Evolutionary conservation across 2,113 vertebrate species (phyloP).

Genomic region (Oryzias celebensis): DNA sequence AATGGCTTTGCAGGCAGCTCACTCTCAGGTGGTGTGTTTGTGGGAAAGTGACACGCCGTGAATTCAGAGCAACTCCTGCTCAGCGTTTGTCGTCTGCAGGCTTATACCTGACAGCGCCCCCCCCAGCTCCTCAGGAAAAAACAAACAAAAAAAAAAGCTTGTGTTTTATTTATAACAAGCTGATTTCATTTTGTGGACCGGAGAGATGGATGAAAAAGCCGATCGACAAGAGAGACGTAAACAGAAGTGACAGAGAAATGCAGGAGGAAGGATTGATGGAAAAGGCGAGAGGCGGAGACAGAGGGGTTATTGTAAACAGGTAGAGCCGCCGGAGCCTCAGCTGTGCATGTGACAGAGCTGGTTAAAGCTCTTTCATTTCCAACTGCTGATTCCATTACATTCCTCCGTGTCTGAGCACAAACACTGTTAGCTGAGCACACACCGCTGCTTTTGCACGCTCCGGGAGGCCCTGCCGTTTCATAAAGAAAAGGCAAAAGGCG

Average conservation of each 20-base stretch:
- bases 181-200: conserved; percentile 40
- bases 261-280: conserved; percentile 48
- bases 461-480: conserved; percentile 7
- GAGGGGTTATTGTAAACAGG: conserved; percentile 50
- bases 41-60: neutral
- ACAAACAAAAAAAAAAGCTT: conserved; percentile 24
- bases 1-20: conserved; percentile 22
- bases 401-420: conserved; percentile 37
- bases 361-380: conserved; percentile 59
- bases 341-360: conserved; percentile 31
- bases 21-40: neutral
- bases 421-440: conserved; percentile 52
- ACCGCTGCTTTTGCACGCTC: conserved; percentile 3
- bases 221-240: conserved; percentile 34
- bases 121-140: no score
- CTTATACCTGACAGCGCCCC: conserved; percentile 38
- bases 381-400: conserved; percentile 51
- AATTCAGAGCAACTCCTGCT: conserved; percentile 20
- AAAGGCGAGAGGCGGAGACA: conserved; percentile 28
- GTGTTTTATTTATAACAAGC: conserved; percentile 62
- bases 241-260: conserved; percentile 37
- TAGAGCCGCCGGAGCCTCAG: conserved; percentile 31
- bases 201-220: conserved; percentile 9
- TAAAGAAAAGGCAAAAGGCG: conserved; percentile 5
- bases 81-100: conserved; percentile 25